Evolutionary conservation across 1,140 invertebrate genomes (phyloP).

Genomic region (Nephila pilipes): DNA sequence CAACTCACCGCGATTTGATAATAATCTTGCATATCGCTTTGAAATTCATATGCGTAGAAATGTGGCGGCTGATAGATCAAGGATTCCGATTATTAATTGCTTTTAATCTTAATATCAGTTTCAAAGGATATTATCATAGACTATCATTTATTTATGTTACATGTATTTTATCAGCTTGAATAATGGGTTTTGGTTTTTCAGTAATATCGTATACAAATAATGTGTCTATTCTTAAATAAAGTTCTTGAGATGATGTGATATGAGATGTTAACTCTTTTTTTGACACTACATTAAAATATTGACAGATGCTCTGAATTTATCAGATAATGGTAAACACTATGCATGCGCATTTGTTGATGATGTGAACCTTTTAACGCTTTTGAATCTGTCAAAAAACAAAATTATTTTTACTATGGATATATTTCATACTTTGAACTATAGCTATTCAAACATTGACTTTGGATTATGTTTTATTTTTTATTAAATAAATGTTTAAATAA

Average conservation of each 20-base stretch:
- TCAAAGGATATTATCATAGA: background rate
- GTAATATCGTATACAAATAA: background rate
- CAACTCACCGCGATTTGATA: background rate
- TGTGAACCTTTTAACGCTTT: too few relatives aligned
- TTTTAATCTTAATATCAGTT: constrained; percentile 2
- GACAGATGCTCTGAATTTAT: background rate
- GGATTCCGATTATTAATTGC: background rate
- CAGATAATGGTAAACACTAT: too few relatives aligned
- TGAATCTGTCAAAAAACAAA: too few relatives aligned
- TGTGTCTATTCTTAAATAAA: background rate
- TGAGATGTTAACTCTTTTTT: constrained; percentile 1
- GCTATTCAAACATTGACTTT: too few relatives aligned
- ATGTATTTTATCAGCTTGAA: background rate
- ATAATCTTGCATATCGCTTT: constrained; percentile 1
- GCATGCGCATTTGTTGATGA: too few relatives aligned
- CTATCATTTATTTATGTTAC: background rate
- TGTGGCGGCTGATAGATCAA: background rate
- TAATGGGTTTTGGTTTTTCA: background rate
- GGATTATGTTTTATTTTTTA: too few relatives aligned
- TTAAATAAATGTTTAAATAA: too few relatives aligned
- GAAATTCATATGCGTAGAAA: background rate
- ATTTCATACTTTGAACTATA: too few relatives aligned
- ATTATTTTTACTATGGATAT: too few relatives aligned
- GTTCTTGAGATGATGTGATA: background rate
- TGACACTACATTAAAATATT: background rate